Evolutionary conservation across 37 sponge, comb jelly and placozoan species (phyloP), one percentile per base, ranked within the genome.

Genomic region (Hexactinellida sp.): DNA sequence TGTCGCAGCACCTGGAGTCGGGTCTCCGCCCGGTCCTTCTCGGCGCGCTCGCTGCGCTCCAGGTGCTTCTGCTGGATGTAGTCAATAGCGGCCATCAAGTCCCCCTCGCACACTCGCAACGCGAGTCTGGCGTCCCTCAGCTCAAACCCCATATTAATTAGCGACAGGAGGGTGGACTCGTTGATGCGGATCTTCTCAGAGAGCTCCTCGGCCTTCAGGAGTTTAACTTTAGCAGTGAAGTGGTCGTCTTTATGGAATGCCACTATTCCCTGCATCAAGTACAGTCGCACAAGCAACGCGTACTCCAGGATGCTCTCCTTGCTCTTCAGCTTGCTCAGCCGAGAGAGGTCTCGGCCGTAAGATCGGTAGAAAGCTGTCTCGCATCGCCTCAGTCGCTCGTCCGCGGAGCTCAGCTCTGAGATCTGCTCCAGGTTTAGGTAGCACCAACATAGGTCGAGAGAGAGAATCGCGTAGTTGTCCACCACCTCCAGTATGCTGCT

Each of bases 391-490:
- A 83, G 84, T 38, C 84, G 35, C n/a, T 83, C 39, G 24, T 83
- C 84, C 10, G 84, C 84, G 1, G 38, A 37, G 24, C 39, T 37
- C 5, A 83, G 84, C 39, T 37, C 84, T 25, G 39, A 37, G 39
- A 38, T 83, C 39, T 83, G 39, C 39, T 38, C 32, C 84, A 83
- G 84, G 38, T 9, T 37, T 1, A 83, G 84, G 24, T 83, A 38
- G 84, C 84, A 83, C 84, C 84, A 83, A 28, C 84, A 83, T 1
- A 83, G 38, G 84, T 83, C 84, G 7, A 83, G 39, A 28, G 39
- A 83, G 24, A 83, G 84, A 23, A 83, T 38, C 23, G 84, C 84
- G 39, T 83, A 83, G 84, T 83, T 83, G 25, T 83, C 84, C 37
- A 83, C 84, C 25, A 83, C 39, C 1, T 37, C 38, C 38, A 83